Evolutionary conservation across 2,113 vertebrate genomes (phyloP).

Genomic region (Parotia lawesii): DNA sequence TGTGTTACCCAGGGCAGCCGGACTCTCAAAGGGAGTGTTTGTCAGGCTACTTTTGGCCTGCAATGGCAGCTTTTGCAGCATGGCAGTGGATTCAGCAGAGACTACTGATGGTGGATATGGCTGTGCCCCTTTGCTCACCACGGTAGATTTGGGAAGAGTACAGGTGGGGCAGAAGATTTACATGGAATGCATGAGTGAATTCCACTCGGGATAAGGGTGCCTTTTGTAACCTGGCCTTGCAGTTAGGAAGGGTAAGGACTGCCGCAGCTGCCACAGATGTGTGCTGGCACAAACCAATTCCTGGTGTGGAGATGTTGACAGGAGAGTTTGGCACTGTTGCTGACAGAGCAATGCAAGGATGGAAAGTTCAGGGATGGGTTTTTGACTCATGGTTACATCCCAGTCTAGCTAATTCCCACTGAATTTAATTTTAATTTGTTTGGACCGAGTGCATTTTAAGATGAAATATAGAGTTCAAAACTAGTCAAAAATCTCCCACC

Average conservation of each 20-base stretch:
- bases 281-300: not conserved
- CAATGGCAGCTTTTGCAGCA: not conserved
- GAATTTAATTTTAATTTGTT: not conserved
- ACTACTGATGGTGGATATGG: accelerated
- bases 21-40: not conserved
- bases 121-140: not conserved
- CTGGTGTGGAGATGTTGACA: not conserved
- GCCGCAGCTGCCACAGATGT: not conserved
- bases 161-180: not conserved
- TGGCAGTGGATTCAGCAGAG: not conserved
- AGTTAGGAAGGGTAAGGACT: not conserved
- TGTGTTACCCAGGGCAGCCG: not conserved
- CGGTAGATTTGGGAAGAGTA: not conserved
- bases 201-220: not conserved
- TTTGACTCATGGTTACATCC: not conserved
- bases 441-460: not conserved
- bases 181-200: not conserved
- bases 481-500: not conserved
- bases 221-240: not conserved
- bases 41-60: not conserved
- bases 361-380: not conserved
- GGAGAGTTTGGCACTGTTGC: not conserved
- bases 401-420: not conserved
- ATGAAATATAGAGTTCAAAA: not conserved
- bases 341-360: accelerated